Evolutionary conservation across 2,888 invertebrate species (phyloP), one percentile per base, ranked within the genome.

Genomic region (Aphodius sticticus): DNA sequence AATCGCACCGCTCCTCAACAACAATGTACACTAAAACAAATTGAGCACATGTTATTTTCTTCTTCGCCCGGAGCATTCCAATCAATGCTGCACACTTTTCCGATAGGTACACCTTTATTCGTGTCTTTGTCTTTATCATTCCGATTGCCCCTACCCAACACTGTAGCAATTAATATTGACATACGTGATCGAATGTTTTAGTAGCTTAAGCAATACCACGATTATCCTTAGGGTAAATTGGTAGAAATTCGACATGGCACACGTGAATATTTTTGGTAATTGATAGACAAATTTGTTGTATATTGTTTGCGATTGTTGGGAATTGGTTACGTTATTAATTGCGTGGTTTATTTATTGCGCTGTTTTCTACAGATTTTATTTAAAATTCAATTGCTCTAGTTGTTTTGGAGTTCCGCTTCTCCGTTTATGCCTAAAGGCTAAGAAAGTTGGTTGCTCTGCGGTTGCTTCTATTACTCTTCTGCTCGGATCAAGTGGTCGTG

Each of bases 331-430:
- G 1, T 53, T 53, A 12, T 9, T 53, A 53, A 53, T 53, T 53
- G 12, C 7, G 53, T 12, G 53, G 53, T 53, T 53, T 53, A 7
- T 38, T 6, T 38, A 53, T 53, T 9, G 7, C 7, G 53, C 9
- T 9, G 12, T 53, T 53, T 53, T 53, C 7, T 53, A 12, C 6
- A 12, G 53, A 53, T 53, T 53, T 12, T 53, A 5, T 53, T 53
- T 53, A 53, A 53, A 12, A 53, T 53, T 53, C 53, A 53, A 53
- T 53, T 53, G 53, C 7, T 53, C 53, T 53, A 53, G 9, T 53
- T 53, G 53, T 53, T 53, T 53, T 53, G 53, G 53, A 53, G 53
- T 53, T 53, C 53, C 53, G 53, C 53, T 53, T 53, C 53, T 53
- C 53, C 53, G 53, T 12, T 53, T 53, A 12, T 9, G 53, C 53